phyloP scores from a whole-genome alignment of 2,113 vertebrate species.

The Elgaria multicarinata region DNA sequence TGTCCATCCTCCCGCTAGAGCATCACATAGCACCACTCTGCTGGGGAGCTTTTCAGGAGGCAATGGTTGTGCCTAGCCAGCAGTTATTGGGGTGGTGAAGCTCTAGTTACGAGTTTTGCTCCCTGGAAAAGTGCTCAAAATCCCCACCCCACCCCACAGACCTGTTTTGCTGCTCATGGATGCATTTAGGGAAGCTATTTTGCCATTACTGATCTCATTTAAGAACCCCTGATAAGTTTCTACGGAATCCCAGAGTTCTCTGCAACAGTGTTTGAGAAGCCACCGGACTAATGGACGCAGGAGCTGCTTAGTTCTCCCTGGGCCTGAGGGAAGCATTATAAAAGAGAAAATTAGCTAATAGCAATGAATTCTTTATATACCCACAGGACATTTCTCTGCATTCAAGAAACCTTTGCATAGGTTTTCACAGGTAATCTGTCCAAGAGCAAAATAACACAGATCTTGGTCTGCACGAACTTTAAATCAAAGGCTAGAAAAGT shows the following conservation, averaged over 20 bases:
- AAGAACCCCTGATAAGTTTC: neutral
- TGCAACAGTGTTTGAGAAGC: neutral
- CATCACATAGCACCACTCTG: neutral
- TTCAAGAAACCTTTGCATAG: neutral
- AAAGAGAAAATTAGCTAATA: neutral
- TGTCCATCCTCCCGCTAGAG: neutral
- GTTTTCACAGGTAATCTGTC: constrained; percentile 40
- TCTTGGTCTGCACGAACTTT: constrained; percentile 33
- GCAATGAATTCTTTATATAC: neutral
- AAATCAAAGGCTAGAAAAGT: constrained; percentile 53
- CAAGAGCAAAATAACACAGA: constrained; percentile 39
- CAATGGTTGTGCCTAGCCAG: neutral
- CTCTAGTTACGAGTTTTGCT: neutral
- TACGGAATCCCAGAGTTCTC: neutral
- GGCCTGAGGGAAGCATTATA: neutral
- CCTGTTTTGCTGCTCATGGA: neutral
- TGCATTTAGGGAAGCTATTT: neutral
- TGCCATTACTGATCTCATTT: neutral
- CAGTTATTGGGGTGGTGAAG: neutral
- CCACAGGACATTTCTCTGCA: constrained; percentile 27
- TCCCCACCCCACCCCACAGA: neutral
- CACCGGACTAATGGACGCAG: neutral
- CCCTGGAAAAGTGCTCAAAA: neutral
- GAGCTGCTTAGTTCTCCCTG: neutral
- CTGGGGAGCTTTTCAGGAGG: neutral